These are phyloP conservation scores for Perizoma flavofasciatum DNA, from an alignment of 2,888 invertebrate genomes.

Conservation along the genomic window DNA sequence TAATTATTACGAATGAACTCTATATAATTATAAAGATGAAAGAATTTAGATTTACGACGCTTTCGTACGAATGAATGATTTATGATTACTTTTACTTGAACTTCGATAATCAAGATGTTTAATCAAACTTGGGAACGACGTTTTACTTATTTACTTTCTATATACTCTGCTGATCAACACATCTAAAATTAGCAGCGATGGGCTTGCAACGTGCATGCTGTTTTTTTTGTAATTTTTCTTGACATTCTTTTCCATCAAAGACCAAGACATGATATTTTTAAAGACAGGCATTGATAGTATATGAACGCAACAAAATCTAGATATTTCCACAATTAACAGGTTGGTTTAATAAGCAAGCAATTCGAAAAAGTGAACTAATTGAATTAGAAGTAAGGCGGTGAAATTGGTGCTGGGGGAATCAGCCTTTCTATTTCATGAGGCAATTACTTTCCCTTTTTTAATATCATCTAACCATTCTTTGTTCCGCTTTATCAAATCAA, in stretches of 20 bases:
- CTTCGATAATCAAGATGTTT: constrained; percentile 6
- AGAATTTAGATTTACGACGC: constrained; percentile 16
- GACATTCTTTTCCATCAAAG: no score
- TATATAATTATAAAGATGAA: constrained; percentile 24
- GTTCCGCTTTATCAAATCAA: constrained; percentile 29
- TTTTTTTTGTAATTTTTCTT: no score
- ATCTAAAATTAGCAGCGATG: background rate
- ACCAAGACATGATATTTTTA: no score
- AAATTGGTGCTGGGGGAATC: constrained; percentile 46
- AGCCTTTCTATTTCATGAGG: constrained; percentile 55
- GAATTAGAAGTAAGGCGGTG: constrained; percentile 57
- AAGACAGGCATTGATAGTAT: background rate
- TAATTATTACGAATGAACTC: constrained; percentile 20
- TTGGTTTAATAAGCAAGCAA: constrained; percentile 25
- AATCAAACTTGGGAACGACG: constrained; percentile 3
- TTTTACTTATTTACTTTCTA: constrained; percentile 15
- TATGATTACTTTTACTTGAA: constrained; percentile 24
- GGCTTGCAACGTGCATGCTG: no score
- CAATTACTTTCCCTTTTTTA: constrained; percentile 54
- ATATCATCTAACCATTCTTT: constrained; percentile 41
- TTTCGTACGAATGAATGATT: constrained; percentile 18
- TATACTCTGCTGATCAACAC: background rate
- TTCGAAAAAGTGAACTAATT: constrained; percentile 57
- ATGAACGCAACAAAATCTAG: constrained; percentile 6
- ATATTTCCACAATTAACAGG: constrained; percentile 17